Conservation (phyloP, 2,888 invertebrate species). For the Mythimna lalbum region DNA sequence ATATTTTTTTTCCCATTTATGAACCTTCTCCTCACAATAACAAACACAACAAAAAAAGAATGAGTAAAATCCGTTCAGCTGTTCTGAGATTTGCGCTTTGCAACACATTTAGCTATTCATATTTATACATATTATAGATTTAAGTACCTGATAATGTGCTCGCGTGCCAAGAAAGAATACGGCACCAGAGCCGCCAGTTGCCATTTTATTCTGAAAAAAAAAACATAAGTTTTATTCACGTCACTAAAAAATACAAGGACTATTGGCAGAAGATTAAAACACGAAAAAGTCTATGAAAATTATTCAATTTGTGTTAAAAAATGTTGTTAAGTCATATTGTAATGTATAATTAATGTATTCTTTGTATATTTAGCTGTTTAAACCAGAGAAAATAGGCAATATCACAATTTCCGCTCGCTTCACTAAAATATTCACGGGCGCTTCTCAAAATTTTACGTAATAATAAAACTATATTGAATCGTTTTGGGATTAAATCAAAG, state of each 20-base stretch:
- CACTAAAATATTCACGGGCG: constrained; percentile 7
- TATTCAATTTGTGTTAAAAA: not conserved
- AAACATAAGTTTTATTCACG: not conserved
- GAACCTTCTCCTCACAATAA: no score
- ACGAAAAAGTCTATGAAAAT: not conserved
- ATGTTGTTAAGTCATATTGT: not conserved
- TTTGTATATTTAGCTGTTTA: not conserved
- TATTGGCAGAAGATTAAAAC: not conserved
- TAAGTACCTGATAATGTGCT: constrained; percentile 88
- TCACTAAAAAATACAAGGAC: not conserved
- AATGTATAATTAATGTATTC: not conserved
- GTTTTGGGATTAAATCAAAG: not conserved
- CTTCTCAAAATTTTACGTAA: constrained; percentile 14
- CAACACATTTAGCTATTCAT: no score
- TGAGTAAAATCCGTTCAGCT: no score
- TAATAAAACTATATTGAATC: not conserved
- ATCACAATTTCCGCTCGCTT: not conserved
- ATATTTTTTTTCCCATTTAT: no score
- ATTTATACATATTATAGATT: not conserved
- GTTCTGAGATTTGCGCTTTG: no score
- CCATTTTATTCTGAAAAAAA: constrained; percentile 72
- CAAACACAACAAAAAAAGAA: constrained; percentile 1
- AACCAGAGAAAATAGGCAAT: not conserved
- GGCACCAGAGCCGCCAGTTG: constrained; percentile 79
- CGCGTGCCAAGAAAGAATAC: constrained; percentile 86